Evolutionary conservation across 2,113 vertebrate genomes (phyloP), one percentile per base, ranked within the genome.

Genomic region (Piaya cayana): DNA sequence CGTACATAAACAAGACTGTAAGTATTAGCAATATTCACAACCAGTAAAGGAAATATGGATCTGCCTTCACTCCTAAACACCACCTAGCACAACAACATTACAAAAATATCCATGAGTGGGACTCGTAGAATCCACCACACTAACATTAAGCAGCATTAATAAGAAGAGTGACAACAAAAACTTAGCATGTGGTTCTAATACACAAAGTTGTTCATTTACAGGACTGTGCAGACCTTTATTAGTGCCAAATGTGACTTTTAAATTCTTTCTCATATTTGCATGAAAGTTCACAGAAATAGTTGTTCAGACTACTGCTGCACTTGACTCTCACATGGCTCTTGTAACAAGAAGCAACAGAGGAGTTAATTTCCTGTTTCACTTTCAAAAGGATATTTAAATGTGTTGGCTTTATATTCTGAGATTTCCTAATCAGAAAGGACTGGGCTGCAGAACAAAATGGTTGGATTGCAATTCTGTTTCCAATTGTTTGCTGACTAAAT

Each of bases 281-380:
- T 43, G 50, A 15, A 58, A 78, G 56, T 74, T 78, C 76, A 81
- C 32, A 64, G 78, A 85, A 95, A 52, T 83, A 71, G 16, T 27
- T 47, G 52, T 91, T 95, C 79, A 84, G 78, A 55, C 50, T 53
- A 59, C 58, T 22, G 5, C 70, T 83, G 42, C 20, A 58, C 72
- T 93, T 87, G 45, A 93, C 94, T 85, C 39, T 75, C 69, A 60
- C 27, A 52, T n/a, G 85, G 68, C 67, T 97, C 49, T 63, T 68
- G 16, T 49, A 82, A 84, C 82, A 70, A 86, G 42, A 94, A 90
- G 42, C 92, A 92, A 86, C 64, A 90, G 39, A 95, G 63, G 97
- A 96, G 85, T 93, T 97, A 93, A 98, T 97, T 98, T 98, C 96
- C 96, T 97, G 91, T 96, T 97, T 75, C 74, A 76, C 65, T 97